Base-by-base conservation (phyloP, 2,888 invertebrate species). In the Philonicus albiceps region DNA sequence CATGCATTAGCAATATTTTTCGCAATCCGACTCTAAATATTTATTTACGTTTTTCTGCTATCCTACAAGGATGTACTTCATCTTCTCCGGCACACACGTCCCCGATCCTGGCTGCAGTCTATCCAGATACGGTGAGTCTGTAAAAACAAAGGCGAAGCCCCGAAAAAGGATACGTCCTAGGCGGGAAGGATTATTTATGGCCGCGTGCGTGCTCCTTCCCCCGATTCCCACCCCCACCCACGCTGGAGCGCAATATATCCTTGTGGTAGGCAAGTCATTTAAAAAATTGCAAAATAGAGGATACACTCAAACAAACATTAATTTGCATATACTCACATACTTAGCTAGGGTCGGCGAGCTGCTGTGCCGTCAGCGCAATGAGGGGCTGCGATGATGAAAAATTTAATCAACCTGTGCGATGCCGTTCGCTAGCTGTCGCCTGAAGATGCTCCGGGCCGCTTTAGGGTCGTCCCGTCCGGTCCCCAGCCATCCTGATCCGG, bases 1-100 rank as follows among this genome's bases (percentile, higher is more conserved):
- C 88, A 88, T 88, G 86, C 87, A 88, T 88, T 87, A 88, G 88
- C 87, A 88, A 88, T 88, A 88, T 87, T 88, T 88, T 88, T 83
- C 73, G 86, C 87, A 88, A 87, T 87, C 86, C 88, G 80, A 88
- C 86, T 87, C 86, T 86, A 84, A 87, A 87, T 86, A 88, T 87
- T 87, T 88, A 87, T 88, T 88, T 88, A 86, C 86, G 87, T 85
- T 86, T 87, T 83, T 83, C 83, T 83, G 85, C 64, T 80, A 53
- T 85, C 81, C 72, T 83, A 83, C 72, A 83, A 83, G 83, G 83
- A 83, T 83, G 83, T 83, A 81, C 83, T 86, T 86, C 86, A 86
- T 86, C 86, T 83, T 83, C 55, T 64, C 31, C 83, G 55, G 53
- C 81, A 55, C 81, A 83, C 83, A 64, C 83, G 40, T 64, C 37